Evolutionary conservation across 2,797 vertebrate species (phyloP).

Genomic region (Leptoclinus maculatus): DNA sequence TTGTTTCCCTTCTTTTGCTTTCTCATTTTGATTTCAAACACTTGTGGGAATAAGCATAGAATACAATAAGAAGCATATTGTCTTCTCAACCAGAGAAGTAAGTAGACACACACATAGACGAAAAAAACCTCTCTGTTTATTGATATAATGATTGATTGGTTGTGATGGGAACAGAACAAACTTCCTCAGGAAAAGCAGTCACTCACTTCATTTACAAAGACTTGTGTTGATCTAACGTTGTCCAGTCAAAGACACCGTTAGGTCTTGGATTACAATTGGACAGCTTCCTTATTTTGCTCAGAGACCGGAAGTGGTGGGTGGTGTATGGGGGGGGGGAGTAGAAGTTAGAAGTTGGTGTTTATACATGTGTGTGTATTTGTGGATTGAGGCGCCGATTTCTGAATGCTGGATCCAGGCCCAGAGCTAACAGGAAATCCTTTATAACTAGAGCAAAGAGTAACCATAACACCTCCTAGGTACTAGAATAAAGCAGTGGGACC

Average conservation of each 20-base stretch:
- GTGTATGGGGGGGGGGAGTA: constrained; percentile 1
- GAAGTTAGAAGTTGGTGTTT: constrained; percentile 18
- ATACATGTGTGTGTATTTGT: constrained; percentile 17
- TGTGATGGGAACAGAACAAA: constrained; percentile 49
- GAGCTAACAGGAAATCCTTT: constrained; percentile 76
- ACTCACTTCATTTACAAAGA: constrained; percentile 26
- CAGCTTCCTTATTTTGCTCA: constrained; percentile 34
- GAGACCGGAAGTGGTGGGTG: constrained; percentile 42
- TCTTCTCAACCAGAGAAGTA: constrained; percentile 43
- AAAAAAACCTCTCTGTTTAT: constrained; percentile 43
- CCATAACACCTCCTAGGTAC: constrained; percentile 68
- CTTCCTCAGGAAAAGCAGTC: constrained; percentile 55
- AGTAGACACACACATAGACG: neutral
- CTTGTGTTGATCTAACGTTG: constrained; percentile 30
- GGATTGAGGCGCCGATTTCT: constrained; percentile 29
- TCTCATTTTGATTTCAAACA: constrained; percentile 18
- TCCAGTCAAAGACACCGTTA: constrained; percentile 12
- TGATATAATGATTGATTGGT: constrained; percentile 44
- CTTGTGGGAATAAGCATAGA: constrained; percentile 11
- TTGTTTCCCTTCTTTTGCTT: neutral
- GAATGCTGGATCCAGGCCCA: constrained; percentile 68
- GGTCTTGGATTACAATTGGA: constrained; percentile 30
- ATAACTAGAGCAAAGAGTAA: constrained; percentile 65
- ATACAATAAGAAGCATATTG: constrained; percentile 14
- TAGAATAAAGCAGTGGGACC: constrained; percentile 52